Evolutionary conservation across 37 sponge, comb jelly and placozoan species (phyloP).

Genomic region (Lycopodina hypogea): DNA sequence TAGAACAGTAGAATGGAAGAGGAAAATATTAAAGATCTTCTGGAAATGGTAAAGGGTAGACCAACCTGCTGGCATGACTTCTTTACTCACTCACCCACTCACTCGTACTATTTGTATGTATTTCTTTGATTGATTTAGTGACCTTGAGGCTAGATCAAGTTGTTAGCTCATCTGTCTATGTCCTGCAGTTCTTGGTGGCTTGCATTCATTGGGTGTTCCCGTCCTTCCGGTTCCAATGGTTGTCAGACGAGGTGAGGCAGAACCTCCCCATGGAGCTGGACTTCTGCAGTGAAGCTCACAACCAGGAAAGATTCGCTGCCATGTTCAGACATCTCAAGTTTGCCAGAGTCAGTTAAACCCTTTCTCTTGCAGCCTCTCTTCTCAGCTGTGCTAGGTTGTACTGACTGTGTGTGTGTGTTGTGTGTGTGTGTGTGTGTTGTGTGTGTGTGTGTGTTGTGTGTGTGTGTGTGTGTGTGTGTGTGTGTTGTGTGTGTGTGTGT

Average conservation of each 20-base stretch:
- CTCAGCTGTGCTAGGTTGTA: too few relatives aligned
- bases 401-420: too few relatives aligned
- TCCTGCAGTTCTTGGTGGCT: constrained; percentile 72
- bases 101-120: too few relatives aligned
- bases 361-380: neutral
- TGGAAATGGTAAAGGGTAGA: too few relatives aligned
- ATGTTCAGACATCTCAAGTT: constrained; percentile 73
- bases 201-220: constrained; percentile 78
- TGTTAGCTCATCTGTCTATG: too few relatives aligned
- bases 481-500: too few relatives aligned
- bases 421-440: neutral
- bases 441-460: neutral
- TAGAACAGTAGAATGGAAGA: too few relatives aligned
- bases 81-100: too few relatives aligned
- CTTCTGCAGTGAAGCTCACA: constrained; percentile 81
- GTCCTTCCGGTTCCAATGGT: constrained; percentile 83
- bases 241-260: constrained; percentile 64
- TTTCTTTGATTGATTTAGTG: too few relatives aligned
- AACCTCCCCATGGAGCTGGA: constrained; percentile 89
- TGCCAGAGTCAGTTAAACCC: constrained; percentile 45
- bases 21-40: too few relatives aligned
- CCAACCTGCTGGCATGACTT: too few relatives aligned
- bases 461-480: neutral
- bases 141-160: too few relatives aligned
- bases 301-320: constrained; percentile 73